Base-by-base conservation (phyloP, 2,797 vertebrate species). In the Nyctibius grandis region DNA sequence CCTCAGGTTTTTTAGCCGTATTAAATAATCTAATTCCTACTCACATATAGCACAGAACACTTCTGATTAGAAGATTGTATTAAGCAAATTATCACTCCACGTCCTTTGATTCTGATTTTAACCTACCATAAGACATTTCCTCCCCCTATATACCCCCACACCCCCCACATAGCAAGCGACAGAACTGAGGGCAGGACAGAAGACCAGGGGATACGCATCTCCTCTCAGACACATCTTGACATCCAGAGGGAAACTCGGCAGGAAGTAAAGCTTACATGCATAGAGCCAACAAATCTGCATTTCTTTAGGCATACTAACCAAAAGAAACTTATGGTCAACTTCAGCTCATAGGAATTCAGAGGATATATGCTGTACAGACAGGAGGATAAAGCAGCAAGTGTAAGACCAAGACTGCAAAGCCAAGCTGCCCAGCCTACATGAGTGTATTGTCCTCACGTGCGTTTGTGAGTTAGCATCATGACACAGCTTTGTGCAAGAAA, bases 371-470 rank as follows among this genome's bases (percentile, higher is more conserved):
- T 22, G 3, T 26, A 23, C 3, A 69, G 22, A 8, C 47, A 79
- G 53, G 73, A 70, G 42, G 23, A 22, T 14, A 47, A 53, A 79
- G 56, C 28, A 77, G 28, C 11, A 48, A 59, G 22, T 64, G 21
- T 38, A 77, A 60, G n/a, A 47, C 10, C 34, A 61, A 36, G 48
- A 16, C 10, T 59, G 51, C 28, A 61, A 79, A 70, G 50, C 4
- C 18, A 40, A 76, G 63, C 20, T 51, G 16, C 45, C 25, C 20
- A 44, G 60, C 5, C 64, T 64, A 11, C 29, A 38, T 0, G 2
- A 40, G 18, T 13, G 51, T 22, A 7, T 33, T 14, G 5, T 38
- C 15, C 20, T 54, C 20, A 29, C 0, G 0, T 36, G 11, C 17
- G 4, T 4, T 19, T 31, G 7, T 18, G 38, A 56, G 50, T 21